Evolutionary conservation across 2,888 invertebrate genomes (phyloP).

Genomic region (Drosophila paranaensis): DNA sequence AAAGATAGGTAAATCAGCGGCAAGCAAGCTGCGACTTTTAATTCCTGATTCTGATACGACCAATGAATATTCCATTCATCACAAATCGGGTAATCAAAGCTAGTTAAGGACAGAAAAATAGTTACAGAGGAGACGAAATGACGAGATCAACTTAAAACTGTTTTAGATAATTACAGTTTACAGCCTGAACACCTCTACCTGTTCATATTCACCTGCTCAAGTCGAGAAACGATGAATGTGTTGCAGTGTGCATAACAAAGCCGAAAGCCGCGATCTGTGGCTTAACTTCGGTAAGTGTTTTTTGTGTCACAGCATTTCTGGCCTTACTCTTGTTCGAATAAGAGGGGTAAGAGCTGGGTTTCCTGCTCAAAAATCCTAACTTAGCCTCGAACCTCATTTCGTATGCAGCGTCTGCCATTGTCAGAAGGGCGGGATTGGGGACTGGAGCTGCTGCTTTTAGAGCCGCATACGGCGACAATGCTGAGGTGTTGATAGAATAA

Average conservation of each 20-base stretch:
- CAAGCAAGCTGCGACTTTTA: too few relatives aligned
- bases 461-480: constrained; percentile 57
- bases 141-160: background rate
- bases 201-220: background rate
- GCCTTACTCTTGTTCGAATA: background rate
- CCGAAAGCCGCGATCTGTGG: constrained; percentile 12
- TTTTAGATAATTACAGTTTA: background rate
- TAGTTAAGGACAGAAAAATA: too few relatives aligned
- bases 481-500: constrained; percentile 78
- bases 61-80: too few relatives aligned
- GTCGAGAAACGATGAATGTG: background rate
- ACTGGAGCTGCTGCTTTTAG: constrained; percentile 5
- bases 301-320: constrained; percentile 16
- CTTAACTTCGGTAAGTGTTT: constrained; percentile 37
- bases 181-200: too few relatives aligned
- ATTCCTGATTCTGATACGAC: too few relatives aligned
- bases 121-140: too few relatives aligned
- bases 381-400: constrained; percentile 66
- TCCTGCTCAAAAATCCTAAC: constrained; percentile 42
- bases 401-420: constrained; percentile 68
- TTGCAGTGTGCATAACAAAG: constrained; percentile 27
- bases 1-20: too few relatives aligned
- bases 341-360: background rate
- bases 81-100: too few relatives aligned
- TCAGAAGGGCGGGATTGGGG: constrained; percentile 12